Base-by-base conservation (phyloP, 1,140 invertebrate species). In the Bicyclus anynana region DNA sequence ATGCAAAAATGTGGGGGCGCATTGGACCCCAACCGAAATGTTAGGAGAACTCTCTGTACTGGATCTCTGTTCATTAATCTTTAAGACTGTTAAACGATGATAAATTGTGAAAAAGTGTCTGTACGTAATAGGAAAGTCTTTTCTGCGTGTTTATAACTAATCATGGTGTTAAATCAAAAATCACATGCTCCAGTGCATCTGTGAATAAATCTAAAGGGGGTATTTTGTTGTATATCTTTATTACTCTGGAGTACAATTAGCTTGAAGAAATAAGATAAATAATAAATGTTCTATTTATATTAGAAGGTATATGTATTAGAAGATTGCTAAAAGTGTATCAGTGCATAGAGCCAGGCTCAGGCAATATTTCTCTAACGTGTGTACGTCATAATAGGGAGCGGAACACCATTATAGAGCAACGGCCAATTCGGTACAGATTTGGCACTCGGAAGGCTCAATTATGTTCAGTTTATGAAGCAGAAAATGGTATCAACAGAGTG, bases 401-500 rank as follows among this genome's bases (percentile, higher is more conserved):
- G 42, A 21, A 49, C 16, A 49, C 49, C n/a, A 52, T 33, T 33
- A 33, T 33, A 33, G 9, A 33, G 7, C 49, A 12, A 27, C 38
- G 49, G 53, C 59, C 48, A 62, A 56, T 56, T 62, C 46, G 38
- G 42, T 16, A 20, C 68, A 50, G 38, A 65, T 54, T 74, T 72
- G 69, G 69, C 72, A 58, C 44, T 46, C 57, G 56, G 58, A 65
- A 67, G 61, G 60, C 56, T 63, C 68, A 62, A 72, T 74, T 71
- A 67, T 62, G 58, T 14, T 53, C 57, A 62, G 59, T 81, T 81
- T 80, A 84, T 80, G 78, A 67, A 63, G 69, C 75, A 72, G 78
- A 84, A 84, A 84, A 81, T 80, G 72, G 67, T 73, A 71, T 69
- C 59, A 69, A 65, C 62, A 40, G 13, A 40, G 33, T 37, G 52